A percentile compares a stretch with the other conserved stretches of the same genome.
These are phyloP conservation scores for Cebidichthys violaceus DNA, from an alignment of 2,113 vertebrate genomes.

Conservation along the genomic window DNA sequence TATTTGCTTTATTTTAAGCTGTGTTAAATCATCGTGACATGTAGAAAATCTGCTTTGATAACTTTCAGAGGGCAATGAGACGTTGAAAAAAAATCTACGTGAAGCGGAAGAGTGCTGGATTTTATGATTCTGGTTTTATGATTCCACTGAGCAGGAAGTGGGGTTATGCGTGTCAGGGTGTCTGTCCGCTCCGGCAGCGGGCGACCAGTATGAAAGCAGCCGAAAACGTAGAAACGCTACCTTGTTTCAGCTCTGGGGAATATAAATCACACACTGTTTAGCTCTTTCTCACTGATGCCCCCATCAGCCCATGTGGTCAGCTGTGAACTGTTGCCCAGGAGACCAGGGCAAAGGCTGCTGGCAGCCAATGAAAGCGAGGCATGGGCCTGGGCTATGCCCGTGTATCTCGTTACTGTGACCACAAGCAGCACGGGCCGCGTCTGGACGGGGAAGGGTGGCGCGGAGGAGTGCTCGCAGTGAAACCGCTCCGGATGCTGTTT, in stretches of 20 bases:
- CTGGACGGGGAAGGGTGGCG: slow-evolving; percentile 30
- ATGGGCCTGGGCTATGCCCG: slow-evolving; percentile 52
- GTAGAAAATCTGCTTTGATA: slow-evolving; percentile 39
- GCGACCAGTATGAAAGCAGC: slow-evolving; percentile 68
- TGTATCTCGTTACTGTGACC: slow-evolving; percentile 75
- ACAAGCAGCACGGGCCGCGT: slow-evolving; percentile 52
- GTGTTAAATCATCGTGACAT: slow-evolving; percentile 33
- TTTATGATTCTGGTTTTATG: slow-evolving; percentile 66
- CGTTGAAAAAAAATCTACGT: slow-evolving; percentile 15
- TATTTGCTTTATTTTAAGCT: slow-evolving; percentile 20
- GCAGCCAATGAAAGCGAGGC: slow-evolving; percentile 76
- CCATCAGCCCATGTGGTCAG: slow-evolving; percentile 73
- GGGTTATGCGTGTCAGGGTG: slow-evolving; percentile 52
- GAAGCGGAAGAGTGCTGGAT: slow-evolving; percentile 23
- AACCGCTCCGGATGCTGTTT: slow-evolving; percentile 29
- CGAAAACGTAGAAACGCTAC: slow-evolving; percentile 65
- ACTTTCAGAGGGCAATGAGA: slow-evolving; percentile 26
- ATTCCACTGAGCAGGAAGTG: slow-evolving; percentile 60
- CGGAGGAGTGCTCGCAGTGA: not conserved
- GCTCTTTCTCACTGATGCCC: slow-evolving; percentile 68
- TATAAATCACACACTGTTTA: slow-evolving; percentile 80
- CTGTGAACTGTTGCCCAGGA: slow-evolving; percentile 79
- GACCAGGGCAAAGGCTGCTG: slow-evolving; percentile 71
- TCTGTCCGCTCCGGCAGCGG: slow-evolving; percentile 50
- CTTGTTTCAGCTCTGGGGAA: slow-evolving; percentile 80